Conservation (phyloP, 2,113 vertebrate species). For the Oceanites oceanicus region DNA sequence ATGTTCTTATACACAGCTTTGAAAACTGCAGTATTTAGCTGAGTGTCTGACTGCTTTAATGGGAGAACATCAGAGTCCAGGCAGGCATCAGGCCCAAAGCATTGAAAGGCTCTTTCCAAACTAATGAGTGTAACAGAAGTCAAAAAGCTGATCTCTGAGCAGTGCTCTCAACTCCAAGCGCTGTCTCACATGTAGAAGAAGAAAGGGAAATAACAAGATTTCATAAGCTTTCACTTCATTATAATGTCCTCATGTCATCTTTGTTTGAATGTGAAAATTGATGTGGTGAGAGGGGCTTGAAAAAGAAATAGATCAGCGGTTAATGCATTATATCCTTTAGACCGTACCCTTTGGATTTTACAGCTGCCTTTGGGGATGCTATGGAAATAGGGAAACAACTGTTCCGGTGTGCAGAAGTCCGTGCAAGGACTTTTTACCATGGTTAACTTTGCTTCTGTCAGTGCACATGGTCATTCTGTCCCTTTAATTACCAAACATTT, state of each 20-base stretch:
- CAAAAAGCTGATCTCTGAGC: not conserved
- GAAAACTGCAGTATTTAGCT: not conserved
- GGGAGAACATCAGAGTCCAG: not conserved
- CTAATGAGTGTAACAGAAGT: not conserved
- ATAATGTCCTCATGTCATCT: not conserved
- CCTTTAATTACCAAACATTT: not conserved
- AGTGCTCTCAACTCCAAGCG: not conserved
- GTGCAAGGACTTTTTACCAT: not conserved
- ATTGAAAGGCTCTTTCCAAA: not conserved
- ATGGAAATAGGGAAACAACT: not conserved
- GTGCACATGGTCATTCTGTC: not conserved
- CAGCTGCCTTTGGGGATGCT: not conserved
- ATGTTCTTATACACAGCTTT: not conserved
- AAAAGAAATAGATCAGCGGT: not conserved
- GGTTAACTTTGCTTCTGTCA: not conserved
- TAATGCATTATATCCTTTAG: not conserved
- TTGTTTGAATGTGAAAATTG: not conserved
- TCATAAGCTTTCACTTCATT: not conserved
- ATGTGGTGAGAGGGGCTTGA: not conserved
- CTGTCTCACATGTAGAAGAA: not conserved
- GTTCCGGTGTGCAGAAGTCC: not conserved
- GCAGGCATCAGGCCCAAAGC: not conserved
- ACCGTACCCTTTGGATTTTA: not conserved
- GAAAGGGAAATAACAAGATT: not conserved
- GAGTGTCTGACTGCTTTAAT: not conserved